phyloP scores from a whole-genome alignment of 2,888 invertebrate genomes.

The Synanthedon formicaeformis region DNA sequence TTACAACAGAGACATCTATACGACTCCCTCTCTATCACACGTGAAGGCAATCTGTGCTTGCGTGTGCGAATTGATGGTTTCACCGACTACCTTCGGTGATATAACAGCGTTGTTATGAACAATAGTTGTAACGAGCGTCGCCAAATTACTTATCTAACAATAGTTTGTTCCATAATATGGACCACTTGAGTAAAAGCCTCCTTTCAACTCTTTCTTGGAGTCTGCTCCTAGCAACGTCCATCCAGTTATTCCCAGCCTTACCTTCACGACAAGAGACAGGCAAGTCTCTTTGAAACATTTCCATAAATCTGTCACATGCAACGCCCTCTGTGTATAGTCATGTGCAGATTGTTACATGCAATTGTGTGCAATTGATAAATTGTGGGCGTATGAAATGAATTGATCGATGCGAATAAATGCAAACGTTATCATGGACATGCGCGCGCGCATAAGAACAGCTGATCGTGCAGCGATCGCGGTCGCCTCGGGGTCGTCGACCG shows the following conservation, averaged over 20 bases:
- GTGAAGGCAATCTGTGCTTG: constrained; percentile 15
- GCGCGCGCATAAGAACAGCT: constrained; percentile 56
- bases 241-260: background rate
- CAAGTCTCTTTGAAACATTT: too few relatives aligned
- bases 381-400: background rate
- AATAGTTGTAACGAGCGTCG: too few relatives aligned
- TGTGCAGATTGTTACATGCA: too few relatives aligned
- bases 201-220: background rate
- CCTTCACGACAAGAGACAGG: too few relatives aligned
- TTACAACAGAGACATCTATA: constrained; percentile 27
- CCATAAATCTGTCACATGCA: too few relatives aligned
- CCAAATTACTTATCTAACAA: too few relatives aligned
- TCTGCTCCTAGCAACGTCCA: background rate
- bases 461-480: constrained; percentile 48
- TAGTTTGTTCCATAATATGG: too few relatives aligned
- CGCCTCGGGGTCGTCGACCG: constrained; percentile 55
- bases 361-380: too few relatives aligned
- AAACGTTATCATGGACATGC: constrained; percentile 27
- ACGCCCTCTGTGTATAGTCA: too few relatives aligned
- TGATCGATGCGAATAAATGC: constrained; percentile 9
- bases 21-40: constrained; percentile 26
- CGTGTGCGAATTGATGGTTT: constrained; percentile 26
- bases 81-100: constrained; percentile 26
- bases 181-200: background rate
- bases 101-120: too few relatives aligned